These are phyloP conservation scores for Rynchops niger DNA, from an alignment of 2,113 vertebrate species.

Conservation along the genomic window DNA sequence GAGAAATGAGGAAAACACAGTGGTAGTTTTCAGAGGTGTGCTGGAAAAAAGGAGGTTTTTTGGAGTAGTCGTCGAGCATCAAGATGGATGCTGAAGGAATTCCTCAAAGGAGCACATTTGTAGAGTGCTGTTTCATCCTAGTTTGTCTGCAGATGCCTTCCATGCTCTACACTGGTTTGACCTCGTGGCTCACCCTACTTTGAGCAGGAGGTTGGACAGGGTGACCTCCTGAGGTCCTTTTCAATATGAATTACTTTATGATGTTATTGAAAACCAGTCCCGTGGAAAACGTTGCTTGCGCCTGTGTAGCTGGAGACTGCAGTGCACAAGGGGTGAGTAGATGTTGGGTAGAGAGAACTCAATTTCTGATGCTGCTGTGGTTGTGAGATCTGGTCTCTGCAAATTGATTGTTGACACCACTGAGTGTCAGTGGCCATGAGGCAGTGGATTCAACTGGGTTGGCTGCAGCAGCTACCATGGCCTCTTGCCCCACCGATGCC, in stretches of 20 bases:
- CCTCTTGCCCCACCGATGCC: neutral
- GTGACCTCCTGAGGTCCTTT: neutral
- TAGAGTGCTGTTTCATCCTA: neutral
- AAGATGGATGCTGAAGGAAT: neutral
- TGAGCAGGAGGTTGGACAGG: neutral
- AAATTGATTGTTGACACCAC: neutral
- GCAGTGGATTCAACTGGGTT: neutral
- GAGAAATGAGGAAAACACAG: neutral
- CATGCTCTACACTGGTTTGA: neutral
- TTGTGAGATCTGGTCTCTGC: neutral
- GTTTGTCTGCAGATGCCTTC: neutral
- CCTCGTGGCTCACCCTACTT: neutral
- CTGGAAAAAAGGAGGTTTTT: neutral
- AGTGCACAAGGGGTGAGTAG: neutral
- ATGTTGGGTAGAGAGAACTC: neutral
- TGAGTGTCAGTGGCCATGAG: rapidly evolving
- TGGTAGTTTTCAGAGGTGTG: neutral
- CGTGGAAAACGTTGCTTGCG: rapidly evolving
- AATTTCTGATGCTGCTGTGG: neutral
- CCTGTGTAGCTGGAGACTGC: neutral
- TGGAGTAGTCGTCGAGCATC: neutral
- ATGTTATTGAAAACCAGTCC: neutral
- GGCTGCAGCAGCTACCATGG: neutral
- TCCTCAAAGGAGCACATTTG: neutral
- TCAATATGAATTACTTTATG: neutral